These are phyloP conservation scores for Papilio helenus DNA, from an alignment of 1,140 invertebrate species.

Conservation along the genomic window DNA sequence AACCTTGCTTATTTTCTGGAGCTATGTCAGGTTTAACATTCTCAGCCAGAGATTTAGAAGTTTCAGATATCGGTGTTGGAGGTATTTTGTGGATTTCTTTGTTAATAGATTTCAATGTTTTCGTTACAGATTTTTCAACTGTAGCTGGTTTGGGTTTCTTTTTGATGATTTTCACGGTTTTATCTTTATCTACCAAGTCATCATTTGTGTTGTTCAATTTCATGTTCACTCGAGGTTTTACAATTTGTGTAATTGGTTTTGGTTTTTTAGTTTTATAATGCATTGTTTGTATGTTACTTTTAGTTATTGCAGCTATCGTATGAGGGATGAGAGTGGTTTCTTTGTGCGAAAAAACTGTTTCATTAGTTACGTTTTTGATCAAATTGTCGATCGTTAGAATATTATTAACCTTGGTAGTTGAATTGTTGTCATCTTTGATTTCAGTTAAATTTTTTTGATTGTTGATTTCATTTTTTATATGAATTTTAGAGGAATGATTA, in stretches of 20 bases:
- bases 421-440: background rate
- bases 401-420: background rate
- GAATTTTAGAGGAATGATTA: background rate
- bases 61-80: constrained; percentile 77
- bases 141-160: constrained; percentile 48
- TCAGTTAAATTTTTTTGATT: constrained; percentile 3
- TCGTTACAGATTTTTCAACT: constrained; percentile 55
- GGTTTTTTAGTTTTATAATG: constrained; percentile 73
- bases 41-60: constrained; percentile 68
- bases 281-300: constrained; percentile 70
- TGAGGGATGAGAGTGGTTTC: constrained; percentile 56
- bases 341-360: constrained; percentile 32
- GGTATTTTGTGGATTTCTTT: constrained; percentile 83
- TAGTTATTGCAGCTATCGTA: constrained; percentile 70
- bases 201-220: constrained; percentile 46
- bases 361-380: constrained; percentile 39
- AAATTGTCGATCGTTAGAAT: constrained; percentile 26
- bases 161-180: constrained; percentile 55
- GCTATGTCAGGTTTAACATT: constrained; percentile 66
- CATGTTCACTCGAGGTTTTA: constrained; percentile 55
- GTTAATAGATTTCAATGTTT: constrained; percentile 81
- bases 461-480: background rate
- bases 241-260: constrained; percentile 67
- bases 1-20: constrained; percentile 83
- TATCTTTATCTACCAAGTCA: constrained; percentile 52